Evolutionary conservation across 1,140 invertebrate genomes (phyloP).

Genomic region (Phortica variegata): DNA sequence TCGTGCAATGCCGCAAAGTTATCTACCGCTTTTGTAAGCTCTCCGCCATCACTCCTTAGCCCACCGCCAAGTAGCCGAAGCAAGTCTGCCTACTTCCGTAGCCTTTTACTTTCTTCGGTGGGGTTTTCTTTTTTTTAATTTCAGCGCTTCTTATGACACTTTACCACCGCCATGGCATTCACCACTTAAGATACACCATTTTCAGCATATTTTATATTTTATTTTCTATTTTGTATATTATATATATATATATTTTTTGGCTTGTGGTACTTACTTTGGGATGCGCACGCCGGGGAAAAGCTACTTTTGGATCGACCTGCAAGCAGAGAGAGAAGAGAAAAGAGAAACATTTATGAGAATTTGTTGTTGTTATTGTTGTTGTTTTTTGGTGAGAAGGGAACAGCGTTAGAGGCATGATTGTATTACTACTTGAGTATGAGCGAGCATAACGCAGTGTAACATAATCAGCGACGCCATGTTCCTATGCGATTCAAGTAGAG

Average conservation of each 20-base stretch:
- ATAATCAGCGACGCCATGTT: no score
- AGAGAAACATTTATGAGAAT: no score
- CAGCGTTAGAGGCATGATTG: no score
- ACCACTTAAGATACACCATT: slow-evolving; percentile 31
- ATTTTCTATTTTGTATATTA: slow-evolving; percentile 13
- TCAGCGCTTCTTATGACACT: slow-evolving; percentile 50
- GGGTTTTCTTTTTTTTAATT: slow-evolving; percentile 48
- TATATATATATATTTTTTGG: slow-evolving; percentile 16
- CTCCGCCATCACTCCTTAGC: no score
- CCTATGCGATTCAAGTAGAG: no score
- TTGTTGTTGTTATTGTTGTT: no score
- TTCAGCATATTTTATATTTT: slow-evolving; percentile 17
- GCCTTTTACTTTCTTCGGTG: slow-evolving; percentile 15
- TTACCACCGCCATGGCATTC: background rate
- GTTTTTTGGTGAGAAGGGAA: no score
- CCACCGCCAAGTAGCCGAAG: slow-evolving; percentile 17
- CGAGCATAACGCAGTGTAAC: no score
- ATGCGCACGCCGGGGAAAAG: slow-evolving; percentile 97
- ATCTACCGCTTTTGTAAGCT: slow-evolving; percentile 26
- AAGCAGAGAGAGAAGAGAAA: slow-evolving; percentile 59
- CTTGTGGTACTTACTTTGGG: slow-evolving; percentile 81
- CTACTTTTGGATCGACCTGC: slow-evolving; percentile 99
- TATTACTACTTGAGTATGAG: no score
- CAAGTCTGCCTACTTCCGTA: background rate
- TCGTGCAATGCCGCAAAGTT: slow-evolving; percentile 34